These are phyloP conservation scores for Lymantria dispar DNA, from an alignment of 2,888 invertebrate genomes.

Conservation along the genomic window DNA sequence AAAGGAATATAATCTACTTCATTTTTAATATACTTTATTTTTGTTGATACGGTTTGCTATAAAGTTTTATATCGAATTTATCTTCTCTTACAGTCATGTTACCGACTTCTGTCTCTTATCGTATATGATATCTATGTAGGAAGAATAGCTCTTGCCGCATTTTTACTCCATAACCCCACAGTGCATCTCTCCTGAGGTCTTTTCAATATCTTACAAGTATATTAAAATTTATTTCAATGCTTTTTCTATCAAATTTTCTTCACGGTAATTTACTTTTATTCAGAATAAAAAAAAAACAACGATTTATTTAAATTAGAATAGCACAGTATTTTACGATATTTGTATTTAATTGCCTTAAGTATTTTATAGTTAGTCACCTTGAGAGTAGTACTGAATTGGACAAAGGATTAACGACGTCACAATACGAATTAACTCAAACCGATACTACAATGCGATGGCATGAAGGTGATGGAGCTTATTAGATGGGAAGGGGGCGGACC, in stretches of 20 bases:
- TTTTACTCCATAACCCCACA: too few species aligned
- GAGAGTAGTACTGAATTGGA: conserved; percentile 45
- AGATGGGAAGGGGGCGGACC: conserved; percentile 34
- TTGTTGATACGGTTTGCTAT: too few species aligned
- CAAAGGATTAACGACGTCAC: conserved; percentile 45
- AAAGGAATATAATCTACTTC: too few species aligned
- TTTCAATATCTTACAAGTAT: too few species aligned
- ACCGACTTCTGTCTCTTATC: too few species aligned
- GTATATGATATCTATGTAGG: too few species aligned
- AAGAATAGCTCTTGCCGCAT: too few species aligned
- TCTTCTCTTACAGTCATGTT: too few species aligned
- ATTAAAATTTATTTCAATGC: neutral
- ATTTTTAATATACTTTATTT: too few species aligned
- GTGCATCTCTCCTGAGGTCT: too few species aligned
- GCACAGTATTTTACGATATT: conserved; percentile 12
- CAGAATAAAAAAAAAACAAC: conserved; percentile 1
- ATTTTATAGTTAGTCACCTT: conserved; percentile 36
- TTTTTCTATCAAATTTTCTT: neutral
- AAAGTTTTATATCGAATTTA: too few species aligned
- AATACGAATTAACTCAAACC: conserved; percentile 41
- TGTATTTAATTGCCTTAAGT: conserved; percentile 29
- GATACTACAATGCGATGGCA: conserved; percentile 44
- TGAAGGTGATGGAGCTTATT: conserved; percentile 44
- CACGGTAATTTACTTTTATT: neutral
- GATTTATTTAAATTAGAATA: conserved; percentile 6